Percentiles rank a stretch among this genome's conserved stretches.
Conservation (phyloP, 1,140 invertebrate genomes). For the Oncopeltus fasciatus region DNA sequence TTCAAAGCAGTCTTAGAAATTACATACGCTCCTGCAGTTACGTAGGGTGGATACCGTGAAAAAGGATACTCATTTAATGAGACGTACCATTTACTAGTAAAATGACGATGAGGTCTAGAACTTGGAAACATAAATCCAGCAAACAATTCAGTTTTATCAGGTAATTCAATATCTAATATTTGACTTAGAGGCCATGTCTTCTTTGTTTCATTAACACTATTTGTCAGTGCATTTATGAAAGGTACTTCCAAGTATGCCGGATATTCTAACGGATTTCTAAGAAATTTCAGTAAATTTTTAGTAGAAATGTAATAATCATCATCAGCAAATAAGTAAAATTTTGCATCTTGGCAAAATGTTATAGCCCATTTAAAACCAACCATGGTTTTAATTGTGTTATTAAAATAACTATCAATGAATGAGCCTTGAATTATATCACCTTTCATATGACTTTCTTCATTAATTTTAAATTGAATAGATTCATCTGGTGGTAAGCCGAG, state of each 20-base stretch:
- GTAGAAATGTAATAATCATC: conserved; percentile 86
- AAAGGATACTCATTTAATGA: conserved; percentile 74
- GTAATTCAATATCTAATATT: conserved; percentile 44
- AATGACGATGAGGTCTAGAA: conserved; percentile 52
- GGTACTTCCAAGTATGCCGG: conserved; percentile 44
- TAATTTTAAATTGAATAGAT: conserved; percentile 37
- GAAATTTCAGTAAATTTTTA: conserved; percentile 65
- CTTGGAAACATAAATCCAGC: conserved; percentile 67
- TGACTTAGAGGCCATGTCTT: conserved; percentile 24
- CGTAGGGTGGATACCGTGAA: conserved; percentile 74
- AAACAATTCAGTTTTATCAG: conserved; percentile 48
- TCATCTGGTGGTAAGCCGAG: conserved; percentile 41
- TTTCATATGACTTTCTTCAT: conserved; percentile 47
- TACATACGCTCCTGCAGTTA: conserved; percentile 74
- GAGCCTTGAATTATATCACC: conserved; percentile 70
- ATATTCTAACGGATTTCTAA: conserved; percentile 55
- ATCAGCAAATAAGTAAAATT: conserved; percentile 78
- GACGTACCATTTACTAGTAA: conserved; percentile 77
- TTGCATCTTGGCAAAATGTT: conserved; percentile 52
- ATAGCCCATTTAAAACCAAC: conserved; percentile 71
- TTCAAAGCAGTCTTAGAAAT: conserved; percentile 56
- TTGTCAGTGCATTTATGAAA: conserved; percentile 22
- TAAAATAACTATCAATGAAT: conserved; percentile 73
- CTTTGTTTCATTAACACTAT: not conserved
- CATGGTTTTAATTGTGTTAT: conserved; percentile 90